phyloP scores from a whole-genome alignment of 2,888 invertebrate genomes.

The Lamellibrachia satsuma region DNA sequence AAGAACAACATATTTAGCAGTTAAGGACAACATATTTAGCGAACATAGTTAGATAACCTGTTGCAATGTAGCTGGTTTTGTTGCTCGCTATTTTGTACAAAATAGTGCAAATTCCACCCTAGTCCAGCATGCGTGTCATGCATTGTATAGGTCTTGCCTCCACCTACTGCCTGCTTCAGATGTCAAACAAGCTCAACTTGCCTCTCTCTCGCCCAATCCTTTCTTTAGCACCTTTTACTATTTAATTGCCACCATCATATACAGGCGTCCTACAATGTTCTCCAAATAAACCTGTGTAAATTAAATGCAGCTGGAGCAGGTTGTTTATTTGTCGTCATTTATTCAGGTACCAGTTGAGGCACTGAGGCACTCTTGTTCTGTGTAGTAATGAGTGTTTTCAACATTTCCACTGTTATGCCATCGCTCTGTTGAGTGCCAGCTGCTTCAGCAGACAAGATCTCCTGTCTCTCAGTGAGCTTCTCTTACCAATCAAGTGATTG shows the following conservation, averaged over 20 bases:
- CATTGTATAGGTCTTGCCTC: no score
- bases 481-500: slow-evolving; percentile 13
- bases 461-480: not conserved
- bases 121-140: no score
- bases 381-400: slow-evolving; percentile 4
- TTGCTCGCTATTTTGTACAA: no score
- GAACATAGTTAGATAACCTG: no score
- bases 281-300: not conserved
- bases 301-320: not conserved
- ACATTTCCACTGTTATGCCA: not conserved
- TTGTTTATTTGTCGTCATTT: not conserved
- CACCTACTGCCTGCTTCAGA: no score
- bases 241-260: not conserved
- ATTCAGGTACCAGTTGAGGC: not conserved
- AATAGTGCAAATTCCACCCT: no score
- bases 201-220: not conserved
- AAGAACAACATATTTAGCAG: no score
- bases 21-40: no score
- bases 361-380: not conserved
- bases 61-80: no score
- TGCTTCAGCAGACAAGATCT: not conserved
- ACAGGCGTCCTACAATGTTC: not conserved
- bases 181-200: no score
- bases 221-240: not conserved
- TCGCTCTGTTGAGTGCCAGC: not conserved